Evolutionary conservation across 1,140 invertebrate genomes (phyloP), one percentile per base, ranked within the genome.

Genomic region (Brachionus paranguensis): DNA sequence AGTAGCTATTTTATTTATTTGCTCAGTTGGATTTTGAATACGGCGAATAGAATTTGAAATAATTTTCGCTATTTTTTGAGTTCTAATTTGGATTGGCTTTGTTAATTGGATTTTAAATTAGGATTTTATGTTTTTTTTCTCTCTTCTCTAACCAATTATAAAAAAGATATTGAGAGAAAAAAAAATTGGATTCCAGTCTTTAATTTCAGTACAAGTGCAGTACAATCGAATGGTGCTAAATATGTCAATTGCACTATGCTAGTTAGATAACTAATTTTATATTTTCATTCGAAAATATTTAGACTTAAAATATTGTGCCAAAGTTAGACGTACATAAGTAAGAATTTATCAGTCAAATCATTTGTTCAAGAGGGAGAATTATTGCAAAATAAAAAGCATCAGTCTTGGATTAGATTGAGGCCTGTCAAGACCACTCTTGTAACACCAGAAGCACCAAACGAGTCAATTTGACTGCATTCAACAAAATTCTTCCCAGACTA

Each of bases 1-100:
- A 72, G 68, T 72, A 72, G 68, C 68, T 72, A 72, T 72, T 76
- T 76, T 53, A 50, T 50, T 76, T 76, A 76, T 76, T 76, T 76
- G 41, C 45, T 50, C 27, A 50, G 47, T 27, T 50, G n/a, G 43
- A 41, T 17, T n/a, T 43, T 1, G 68, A 37, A 7, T 37, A 72
- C 20, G 53, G n/a, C 68, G 68, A 72, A 72, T 72, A 41, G 37
- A 43, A 72, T 41, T 72, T 17, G 17, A 4, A 20, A 20, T 41
- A 72, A 43, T 6, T 72, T 20, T 72, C 7, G 29, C 41, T 43
- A 43, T 33, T 0, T 41, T n/a, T 72, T 24, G 10, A 4, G 10
- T 20, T 8, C 37, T 20, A 41, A 72, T 41, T 43, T 43, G 33
- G 68, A 72, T 72, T 72, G 68, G 68, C 20, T 72, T 43, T 43